These are phyloP conservation scores for Xyliphius kryptos DNA, from an alignment of 2,113 vertebrate genomes.

Conservation along the genomic window DNA sequence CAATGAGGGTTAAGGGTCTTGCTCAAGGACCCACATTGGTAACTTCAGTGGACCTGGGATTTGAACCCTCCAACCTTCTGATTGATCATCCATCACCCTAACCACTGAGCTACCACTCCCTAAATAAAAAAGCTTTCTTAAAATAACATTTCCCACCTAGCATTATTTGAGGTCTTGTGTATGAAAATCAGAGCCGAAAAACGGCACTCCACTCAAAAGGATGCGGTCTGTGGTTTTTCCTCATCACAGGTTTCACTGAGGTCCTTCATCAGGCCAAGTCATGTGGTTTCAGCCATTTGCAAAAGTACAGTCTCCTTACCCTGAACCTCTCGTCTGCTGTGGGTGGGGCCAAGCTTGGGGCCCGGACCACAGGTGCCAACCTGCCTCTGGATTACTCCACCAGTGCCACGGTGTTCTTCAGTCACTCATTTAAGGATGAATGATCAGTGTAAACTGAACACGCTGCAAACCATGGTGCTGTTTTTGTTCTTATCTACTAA, in stretches of 20 bases:
- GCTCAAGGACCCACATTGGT: no score
- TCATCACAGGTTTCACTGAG: constrained; percentile 67
- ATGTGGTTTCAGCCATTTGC: constrained; percentile 50
- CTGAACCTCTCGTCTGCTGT: constrained; percentile 74
- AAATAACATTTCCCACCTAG: no score
- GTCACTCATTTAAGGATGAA: constrained; percentile 60
- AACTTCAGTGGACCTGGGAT: no score
- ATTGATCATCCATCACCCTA: no score
- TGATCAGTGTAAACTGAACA: constrained; percentile 32
- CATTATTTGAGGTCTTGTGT: no score
- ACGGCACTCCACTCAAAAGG: background rate
- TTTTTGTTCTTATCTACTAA: background rate
- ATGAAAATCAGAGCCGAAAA: background rate
- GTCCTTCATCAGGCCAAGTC: constrained; percentile 58
- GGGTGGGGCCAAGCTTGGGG: constrained; percentile 76
- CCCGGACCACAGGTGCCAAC: constrained; percentile 52
- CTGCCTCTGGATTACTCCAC: constrained; percentile 66
- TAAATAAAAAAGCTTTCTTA: no score
- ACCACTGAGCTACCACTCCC: no score
- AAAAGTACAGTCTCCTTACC: constrained; percentile 74
- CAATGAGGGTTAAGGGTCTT: no score
- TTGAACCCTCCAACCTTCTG: no score
- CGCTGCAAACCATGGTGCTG: background rate
- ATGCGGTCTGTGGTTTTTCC: constrained; percentile 5
- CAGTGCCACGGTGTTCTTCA: constrained; percentile 74